Evolutionary conservation across 2,888 invertebrate species (phyloP).

Genomic region (Apantesis nais): DNA sequence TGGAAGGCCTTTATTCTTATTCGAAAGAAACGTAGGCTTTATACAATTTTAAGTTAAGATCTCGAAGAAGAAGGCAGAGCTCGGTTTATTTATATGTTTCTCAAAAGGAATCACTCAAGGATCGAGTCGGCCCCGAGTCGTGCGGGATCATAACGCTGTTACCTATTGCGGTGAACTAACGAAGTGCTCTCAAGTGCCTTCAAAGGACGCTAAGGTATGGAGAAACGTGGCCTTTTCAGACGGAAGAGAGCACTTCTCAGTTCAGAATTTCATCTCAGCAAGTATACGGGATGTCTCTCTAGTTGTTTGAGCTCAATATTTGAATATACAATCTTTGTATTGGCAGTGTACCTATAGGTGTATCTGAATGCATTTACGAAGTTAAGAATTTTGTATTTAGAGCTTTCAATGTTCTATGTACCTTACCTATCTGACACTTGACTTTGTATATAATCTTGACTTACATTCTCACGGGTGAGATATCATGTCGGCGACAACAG

Average conservation of each 20-base stretch:
- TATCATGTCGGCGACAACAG: background rate
- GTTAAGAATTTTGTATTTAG: background rate
- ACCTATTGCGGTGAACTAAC: constrained; percentile 61
- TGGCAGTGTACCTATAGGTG: background rate
- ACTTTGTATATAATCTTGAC: too few relatives aligned
- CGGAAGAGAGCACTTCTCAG: constrained; percentile 45
- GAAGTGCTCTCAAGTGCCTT: constrained; percentile 60
- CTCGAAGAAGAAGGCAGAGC: background rate
- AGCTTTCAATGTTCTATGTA: background rate
- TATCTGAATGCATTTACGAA: background rate
- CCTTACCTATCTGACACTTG: background rate
- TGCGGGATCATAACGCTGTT: constrained; percentile 66
- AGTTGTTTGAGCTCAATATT: constrained; percentile 32
- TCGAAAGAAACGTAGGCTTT: background rate
- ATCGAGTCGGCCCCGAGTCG: constrained; percentile 45
- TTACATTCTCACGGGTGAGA: background rate
- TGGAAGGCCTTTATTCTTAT: too few relatives aligned
- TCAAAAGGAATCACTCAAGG: constrained; percentile 38
- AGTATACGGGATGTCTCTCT: constrained; percentile 36
- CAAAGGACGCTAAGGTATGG: constrained; percentile 57
- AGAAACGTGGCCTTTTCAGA: constrained; percentile 59
- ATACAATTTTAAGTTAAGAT: background rate
- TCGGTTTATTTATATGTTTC: constrained; percentile 11
- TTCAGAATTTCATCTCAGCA: constrained; percentile 34
- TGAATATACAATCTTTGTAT: constrained; percentile 18